Percentiles rank a stretch among this genome's conserved stretches.
Evolutionary conservation across 2,797 vertebrate species (phyloP).

Genomic region (Pipistrellus kuhlii): DNA sequence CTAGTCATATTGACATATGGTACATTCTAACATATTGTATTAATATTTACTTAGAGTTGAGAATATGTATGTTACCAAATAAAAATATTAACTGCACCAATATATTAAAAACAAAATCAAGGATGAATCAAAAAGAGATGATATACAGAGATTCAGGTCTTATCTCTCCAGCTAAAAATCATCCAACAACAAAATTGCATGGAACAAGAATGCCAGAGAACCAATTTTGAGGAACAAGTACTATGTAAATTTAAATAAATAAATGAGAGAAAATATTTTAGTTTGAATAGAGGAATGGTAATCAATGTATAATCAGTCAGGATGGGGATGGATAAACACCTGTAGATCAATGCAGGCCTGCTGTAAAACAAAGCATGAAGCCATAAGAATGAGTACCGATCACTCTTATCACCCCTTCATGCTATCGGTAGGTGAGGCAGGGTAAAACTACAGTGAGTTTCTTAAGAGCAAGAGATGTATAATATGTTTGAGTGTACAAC

Average conservation of each 20-base stretch:
- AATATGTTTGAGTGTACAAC: not conserved
- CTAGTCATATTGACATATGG: not conserved
- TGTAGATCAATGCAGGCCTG: not conserved
- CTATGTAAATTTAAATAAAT: not conserved
- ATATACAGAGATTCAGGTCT: not conserved
- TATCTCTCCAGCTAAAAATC: not conserved
- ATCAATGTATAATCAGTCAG: not conserved
- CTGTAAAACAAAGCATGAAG: not conserved
- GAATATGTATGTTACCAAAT: not conserved
- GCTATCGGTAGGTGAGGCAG: not conserved
- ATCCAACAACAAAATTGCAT: not conserved
- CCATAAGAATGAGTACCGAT: not conserved
- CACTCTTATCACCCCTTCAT: not conserved
- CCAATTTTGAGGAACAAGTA: not conserved
- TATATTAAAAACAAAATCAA: slow-evolving; percentile 9
- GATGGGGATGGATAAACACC: not conserved
- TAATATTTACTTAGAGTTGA: not conserved
- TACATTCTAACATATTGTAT: not conserved
- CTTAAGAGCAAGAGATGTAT: not conserved
- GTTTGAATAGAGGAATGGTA: not conserved
- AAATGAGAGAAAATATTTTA: not conserved
- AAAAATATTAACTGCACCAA: not conserved
- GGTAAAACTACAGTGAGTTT: not conserved
- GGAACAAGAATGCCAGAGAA: not conserved
- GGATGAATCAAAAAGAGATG: not conserved